Conservation (phyloP, 2,888 invertebrate genomes). For the Abscondita cerata region DNA sequence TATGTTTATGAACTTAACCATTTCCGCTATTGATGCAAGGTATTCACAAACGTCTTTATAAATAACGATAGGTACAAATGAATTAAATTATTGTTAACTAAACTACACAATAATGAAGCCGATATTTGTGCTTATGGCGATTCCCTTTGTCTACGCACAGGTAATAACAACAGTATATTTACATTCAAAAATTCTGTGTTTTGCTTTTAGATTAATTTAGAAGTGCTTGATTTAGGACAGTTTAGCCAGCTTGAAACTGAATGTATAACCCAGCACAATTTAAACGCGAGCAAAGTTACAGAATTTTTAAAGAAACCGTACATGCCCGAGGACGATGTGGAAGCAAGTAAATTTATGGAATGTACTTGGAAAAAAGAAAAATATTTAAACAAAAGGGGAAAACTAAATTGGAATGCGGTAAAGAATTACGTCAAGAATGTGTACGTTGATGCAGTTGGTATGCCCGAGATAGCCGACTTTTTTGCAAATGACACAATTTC, state of each 20-base stretch:
- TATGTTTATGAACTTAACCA: no score
- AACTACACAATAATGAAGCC: no score
- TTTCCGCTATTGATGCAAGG: no score
- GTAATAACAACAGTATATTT: not conserved
- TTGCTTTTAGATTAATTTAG: slow-evolving; percentile 10
- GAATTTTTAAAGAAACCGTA: slow-evolving; percentile 16
- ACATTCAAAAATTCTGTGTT: not conserved
- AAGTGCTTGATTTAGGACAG: slow-evolving; percentile 13
- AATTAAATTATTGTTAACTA: no score
- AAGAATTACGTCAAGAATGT: slow-evolving; percentile 15
- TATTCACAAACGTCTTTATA: no score
- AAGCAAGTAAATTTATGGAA: slow-evolving; percentile 23
- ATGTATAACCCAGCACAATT: slow-evolving; percentile 9
- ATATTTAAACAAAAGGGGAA: slow-evolving; percentile 14
- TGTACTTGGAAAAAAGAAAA: slow-evolving; percentile 26
- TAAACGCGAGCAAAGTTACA: slow-evolving; percentile 13
- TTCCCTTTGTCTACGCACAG: not conserved
- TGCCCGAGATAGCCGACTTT: slow-evolving; percentile 8
- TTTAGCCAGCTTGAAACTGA: slow-evolving; percentile 16
- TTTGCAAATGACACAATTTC: slow-evolving; percentile 20
- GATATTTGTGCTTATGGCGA: no score
- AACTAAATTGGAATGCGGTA: not conserved
- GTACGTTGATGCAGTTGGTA: slow-evolving; percentile 16
- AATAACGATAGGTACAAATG: no score
- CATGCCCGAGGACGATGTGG: slow-evolving; percentile 21